These are phyloP conservation scores for Eospalax fontanierii DNA, from an alignment of 2,797 vertebrate genomes.

Conservation along the genomic window DNA sequence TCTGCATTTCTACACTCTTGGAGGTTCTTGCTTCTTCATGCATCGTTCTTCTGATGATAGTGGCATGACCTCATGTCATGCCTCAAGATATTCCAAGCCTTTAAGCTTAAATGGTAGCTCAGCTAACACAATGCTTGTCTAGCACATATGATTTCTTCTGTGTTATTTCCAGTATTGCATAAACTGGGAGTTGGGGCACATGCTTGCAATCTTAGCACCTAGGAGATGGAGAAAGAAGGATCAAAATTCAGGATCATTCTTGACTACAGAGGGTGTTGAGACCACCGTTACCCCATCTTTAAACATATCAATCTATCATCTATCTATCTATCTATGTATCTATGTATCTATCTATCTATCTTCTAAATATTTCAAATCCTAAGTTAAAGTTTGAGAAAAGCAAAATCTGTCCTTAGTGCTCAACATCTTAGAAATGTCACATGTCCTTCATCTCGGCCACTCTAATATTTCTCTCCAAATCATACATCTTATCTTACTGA, in stretches of 20 bases:
- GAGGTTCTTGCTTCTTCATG: background rate
- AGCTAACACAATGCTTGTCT: background rate
- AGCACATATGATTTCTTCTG: background rate
- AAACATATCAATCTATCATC: too few species aligned
- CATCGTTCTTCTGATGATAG: background rate
- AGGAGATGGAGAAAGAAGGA: background rate
- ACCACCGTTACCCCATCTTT: background rate
- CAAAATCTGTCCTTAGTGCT: background rate
- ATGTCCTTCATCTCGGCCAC: background rate
- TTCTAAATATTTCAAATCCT: background rate
- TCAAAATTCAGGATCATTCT: background rate
- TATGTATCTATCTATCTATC: too few species aligned
- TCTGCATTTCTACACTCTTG: background rate
- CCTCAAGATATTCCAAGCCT: background rate
- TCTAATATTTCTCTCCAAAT: background rate
- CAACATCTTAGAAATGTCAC: background rate
- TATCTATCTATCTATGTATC: too few species aligned
- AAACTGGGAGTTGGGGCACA: too few species aligned
- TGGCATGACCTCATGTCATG: background rate
- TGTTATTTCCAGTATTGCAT: too few species aligned
- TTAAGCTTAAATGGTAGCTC: background rate
- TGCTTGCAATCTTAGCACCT: background rate
- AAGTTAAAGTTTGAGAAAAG: background rate
- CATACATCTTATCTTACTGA: background rate
- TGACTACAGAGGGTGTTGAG: background rate